Evolutionary conservation across 2,888 invertebrate genomes (phyloP), one percentile per base, ranked within the genome.

Genomic region (Choreutis nemorana): DNA sequence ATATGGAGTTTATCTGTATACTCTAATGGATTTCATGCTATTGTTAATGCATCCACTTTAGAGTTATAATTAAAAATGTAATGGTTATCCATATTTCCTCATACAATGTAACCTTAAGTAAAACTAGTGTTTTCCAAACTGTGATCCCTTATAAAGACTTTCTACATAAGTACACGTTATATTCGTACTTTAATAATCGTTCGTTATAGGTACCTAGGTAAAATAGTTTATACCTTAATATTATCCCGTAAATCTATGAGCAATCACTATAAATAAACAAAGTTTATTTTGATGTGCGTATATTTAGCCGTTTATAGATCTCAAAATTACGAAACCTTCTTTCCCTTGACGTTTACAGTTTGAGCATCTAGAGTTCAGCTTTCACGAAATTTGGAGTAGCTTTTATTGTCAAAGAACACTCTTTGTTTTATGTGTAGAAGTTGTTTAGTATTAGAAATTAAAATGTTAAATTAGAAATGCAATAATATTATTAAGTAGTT

Each of bases 141-240:
- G 78, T 78, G 78, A 78, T 78, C 75, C 78, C 75, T 68, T 62
- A 65, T 71, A 72, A 77, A 78, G 78, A 78, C 78, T 77, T n/a
- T 77, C 70, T 75, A 71, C 57, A 50, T 77, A 75, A 70, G 75
- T 70, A 65, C 57, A 55, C 56, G 50, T 50, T 39, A 45, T 57
- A 54, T 49, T 50, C 48, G 30, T 37, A 35, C 26, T 29, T 34
- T 29, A 27, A 29, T 26, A 26, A 18, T n/a, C 28, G 20, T 34
- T 29, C 15, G 26, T 27, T 29, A 26, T 28, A 18, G 8, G 18
- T 18, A 18, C 8, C 5, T 8, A 18, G 8, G 18, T 8, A 6
- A 18, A 18, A 6, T 6, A 18, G 5, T 8, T 6, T 18, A 18
- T 18, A 18, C 8, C 8, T 18, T 8, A 18, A 6, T 6, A 8